Evolutionary conservation across 2,888 invertebrate genomes (phyloP).

Genomic region (Margaritifera margaritifera): DNA sequence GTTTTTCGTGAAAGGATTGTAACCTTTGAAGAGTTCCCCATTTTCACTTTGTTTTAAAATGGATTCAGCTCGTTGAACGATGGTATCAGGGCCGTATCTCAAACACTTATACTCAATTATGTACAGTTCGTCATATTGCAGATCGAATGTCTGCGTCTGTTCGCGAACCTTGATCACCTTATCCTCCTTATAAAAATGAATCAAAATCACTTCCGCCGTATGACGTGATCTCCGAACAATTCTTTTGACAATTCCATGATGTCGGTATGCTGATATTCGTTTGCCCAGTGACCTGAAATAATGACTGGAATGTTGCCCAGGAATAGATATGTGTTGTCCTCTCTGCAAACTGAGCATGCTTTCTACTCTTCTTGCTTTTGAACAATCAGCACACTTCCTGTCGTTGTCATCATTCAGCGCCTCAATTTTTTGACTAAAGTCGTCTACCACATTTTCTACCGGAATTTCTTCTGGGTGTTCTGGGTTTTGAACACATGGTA

Average conservation of each 20-base stretch:
- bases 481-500: background rate
- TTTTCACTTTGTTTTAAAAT: slow-evolving; percentile 4
- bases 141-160: slow-evolving; percentile 1
- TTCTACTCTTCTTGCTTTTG: slow-evolving; percentile 6
- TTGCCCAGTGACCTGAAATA: background rate
- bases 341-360: slow-evolving; percentile 1
- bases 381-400: slow-evolving; percentile 13
- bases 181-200: slow-evolving; percentile 10
- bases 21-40: background rate
- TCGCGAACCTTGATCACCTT: slow-evolving; percentile 4
- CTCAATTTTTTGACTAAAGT: background rate
- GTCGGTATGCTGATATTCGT: slow-evolving; percentile 4
- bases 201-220: slow-evolving; percentile 4
- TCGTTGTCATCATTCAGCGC: background rate
- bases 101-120: slow-evolving; percentile 7
- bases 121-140: slow-evolving; percentile 9
- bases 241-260: slow-evolving; percentile 18
- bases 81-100: slow-evolving; percentile 5
- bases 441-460: background rate
- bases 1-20: slow-evolving; percentile 6
- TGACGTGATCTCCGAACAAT: slow-evolving; percentile 1
- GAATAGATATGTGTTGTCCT: slow-evolving; percentile 13
- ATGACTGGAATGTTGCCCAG: slow-evolving; percentile 4
- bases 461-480: too few relatives aligned
- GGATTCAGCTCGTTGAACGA: slow-evolving; percentile 12